A percentile compares a stretch with the other conserved stretches of the same genome.
Evolutionary conservation across 2,888 invertebrate genomes (phyloP).

Genomic region (Tethea ocularis): DNA sequence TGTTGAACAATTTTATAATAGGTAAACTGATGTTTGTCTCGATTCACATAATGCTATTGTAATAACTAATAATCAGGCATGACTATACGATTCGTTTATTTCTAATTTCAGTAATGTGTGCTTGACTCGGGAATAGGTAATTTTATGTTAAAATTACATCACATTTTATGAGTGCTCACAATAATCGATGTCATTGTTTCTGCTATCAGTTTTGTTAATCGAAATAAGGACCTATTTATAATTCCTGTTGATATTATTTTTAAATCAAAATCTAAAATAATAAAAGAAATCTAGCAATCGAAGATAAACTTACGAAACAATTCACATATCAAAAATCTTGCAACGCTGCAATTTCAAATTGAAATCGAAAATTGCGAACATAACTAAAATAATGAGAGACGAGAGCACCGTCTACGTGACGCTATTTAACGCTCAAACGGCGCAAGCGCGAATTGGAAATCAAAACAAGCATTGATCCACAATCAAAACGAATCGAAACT

Average conservation of each 20-base stretch:
- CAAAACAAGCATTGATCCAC: conserved; percentile 80
- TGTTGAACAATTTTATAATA: conserved; percentile 19
- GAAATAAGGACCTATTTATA: neutral
- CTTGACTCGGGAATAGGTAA: conserved; percentile 29
- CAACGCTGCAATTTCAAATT: conserved; percentile 57
- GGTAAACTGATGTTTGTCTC: conserved; percentile 33
- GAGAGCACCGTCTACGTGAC: conserved; percentile 72
- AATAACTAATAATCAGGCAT: conserved; percentile 63
- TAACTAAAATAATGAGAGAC: conserved; percentile 51
- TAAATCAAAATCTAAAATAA: neutral
- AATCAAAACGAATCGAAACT: conserved; percentile 80
- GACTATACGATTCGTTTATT: conserved; percentile 65
- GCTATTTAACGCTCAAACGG: conserved; percentile 80
- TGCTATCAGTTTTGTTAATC: neutral
- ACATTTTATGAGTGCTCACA: neutral
- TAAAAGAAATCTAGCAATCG: neutral
- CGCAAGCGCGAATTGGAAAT: conserved; percentile 83
- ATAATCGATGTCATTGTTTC: neutral
- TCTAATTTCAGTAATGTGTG: conserved; percentile 32
- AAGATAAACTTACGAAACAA: conserved; percentile 12
- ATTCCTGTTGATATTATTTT: no score
- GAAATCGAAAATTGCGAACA: conserved; percentile 72
- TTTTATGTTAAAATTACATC: neutral
- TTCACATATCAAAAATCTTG: conserved; percentile 37
- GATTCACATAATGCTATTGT: conserved; percentile 60